Conservation (phyloP, 1,140 invertebrate genomes). For the Dryas iulia region DNA sequence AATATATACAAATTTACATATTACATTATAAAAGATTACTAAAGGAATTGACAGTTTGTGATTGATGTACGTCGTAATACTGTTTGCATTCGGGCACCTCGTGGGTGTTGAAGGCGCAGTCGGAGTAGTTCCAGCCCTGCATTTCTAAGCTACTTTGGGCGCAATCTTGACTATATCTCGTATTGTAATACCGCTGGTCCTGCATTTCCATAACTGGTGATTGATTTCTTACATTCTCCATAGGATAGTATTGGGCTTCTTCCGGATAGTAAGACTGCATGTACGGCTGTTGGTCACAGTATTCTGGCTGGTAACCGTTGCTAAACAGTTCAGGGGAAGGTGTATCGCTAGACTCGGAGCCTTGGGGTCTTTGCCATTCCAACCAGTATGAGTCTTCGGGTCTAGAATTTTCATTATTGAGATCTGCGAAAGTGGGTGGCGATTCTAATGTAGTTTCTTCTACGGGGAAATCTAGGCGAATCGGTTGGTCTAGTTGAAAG, state of each 20-base stretch:
- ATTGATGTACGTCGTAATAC: conserved; percentile 60
- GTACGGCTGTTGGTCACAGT: conserved; percentile 63
- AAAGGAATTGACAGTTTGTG: conserved; percentile 56
- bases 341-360: conserved; percentile 79
- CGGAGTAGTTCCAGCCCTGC: conserved; percentile 61
- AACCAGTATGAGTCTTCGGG: conserved; percentile 79
- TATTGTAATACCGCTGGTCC: conserved; percentile 55
- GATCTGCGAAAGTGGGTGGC: conserved; percentile 85
- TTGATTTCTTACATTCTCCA: conserved; percentile 50
- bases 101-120: conserved; percentile 55
- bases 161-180: conserved; percentile 59
- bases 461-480: conserved; percentile 82
- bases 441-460: conserved; percentile 80
- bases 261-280: conserved; percentile 61
- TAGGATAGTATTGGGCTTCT: conserved; percentile 62
- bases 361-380: conserved; percentile 68
- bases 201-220: conserved; percentile 57
- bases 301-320: conserved; percentile 62
- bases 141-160: conserved; percentile 52
- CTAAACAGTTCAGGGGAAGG: conserved; percentile 76
- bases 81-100: conserved; percentile 53
- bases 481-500: conserved; percentile 87
- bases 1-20: conserved; percentile 38
- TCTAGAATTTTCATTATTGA: conserved; percentile 84
- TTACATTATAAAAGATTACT: conserved; percentile 63